A percentile compares a stretch with the other conserved stretches of the same genome.
Evolutionary conservation across 1,140 invertebrate species (phyloP).

Genomic region (Reticulitermes speratus): DNA sequence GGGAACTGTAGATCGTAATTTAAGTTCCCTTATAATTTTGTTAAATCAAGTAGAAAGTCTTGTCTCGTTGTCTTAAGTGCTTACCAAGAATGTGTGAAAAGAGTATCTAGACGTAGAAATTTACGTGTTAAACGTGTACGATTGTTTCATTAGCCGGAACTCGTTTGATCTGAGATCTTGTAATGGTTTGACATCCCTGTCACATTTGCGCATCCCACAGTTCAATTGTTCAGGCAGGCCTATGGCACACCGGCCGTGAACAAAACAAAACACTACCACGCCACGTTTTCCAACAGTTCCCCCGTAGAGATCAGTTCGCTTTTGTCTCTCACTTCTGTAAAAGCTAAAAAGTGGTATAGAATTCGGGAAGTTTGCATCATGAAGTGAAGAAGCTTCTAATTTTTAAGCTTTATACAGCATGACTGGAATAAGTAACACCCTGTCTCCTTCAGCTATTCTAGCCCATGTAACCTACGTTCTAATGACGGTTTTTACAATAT

Average conservation of each 20-base stretch:
- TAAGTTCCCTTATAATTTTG: no score
- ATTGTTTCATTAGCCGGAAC: neutral
- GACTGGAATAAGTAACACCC: neutral
- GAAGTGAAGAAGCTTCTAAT: neutral
- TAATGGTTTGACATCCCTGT: slow-evolving; percentile 6
- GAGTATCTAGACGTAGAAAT: neutral
- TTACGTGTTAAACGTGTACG: neutral
- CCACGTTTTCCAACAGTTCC: neutral
- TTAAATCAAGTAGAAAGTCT: neutral
- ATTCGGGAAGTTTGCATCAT: neutral
- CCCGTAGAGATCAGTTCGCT: slow-evolving; percentile 13
- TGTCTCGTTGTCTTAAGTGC: neutral
- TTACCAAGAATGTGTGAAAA: slow-evolving; percentile 6
- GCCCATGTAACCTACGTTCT: no score
- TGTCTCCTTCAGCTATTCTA: no score
- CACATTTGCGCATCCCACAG: slow-evolving; percentile 7
- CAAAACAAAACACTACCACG: slow-evolving; percentile 6
- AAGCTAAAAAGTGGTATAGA: slow-evolving; percentile 2
- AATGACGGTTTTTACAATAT: no score
- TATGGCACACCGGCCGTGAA: neutral
- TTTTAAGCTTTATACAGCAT: neutral
- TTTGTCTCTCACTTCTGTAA: neutral
- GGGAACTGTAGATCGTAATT: no score
- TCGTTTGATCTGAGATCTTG: neutral
- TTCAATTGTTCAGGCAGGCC: neutral